These are phyloP conservation scores for Drosophila helvetica DNA, from an alignment of 2,888 invertebrate genomes.

Conservation along the genomic window DNA sequence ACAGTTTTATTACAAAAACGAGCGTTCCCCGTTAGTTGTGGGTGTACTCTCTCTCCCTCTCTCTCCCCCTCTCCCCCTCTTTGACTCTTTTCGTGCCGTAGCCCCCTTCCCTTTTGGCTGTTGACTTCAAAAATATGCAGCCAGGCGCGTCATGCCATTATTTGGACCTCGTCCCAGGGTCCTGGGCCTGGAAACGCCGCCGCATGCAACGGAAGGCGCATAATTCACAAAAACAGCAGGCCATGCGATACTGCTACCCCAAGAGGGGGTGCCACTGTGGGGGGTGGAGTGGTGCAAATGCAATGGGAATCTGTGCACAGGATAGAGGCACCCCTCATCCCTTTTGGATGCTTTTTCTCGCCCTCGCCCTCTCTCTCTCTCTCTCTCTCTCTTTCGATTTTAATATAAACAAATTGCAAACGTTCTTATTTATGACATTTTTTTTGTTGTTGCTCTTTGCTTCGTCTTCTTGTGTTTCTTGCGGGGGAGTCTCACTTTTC, in stretches of 20 bases:
- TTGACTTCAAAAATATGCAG: slow-evolving; percentile 72
- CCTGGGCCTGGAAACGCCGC: slow-evolving; percentile 55
- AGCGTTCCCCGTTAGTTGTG: slow-evolving; percentile 57
- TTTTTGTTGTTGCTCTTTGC: slow-evolving; percentile 16
- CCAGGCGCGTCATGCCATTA: slow-evolving; percentile 70
- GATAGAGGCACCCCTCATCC: slow-evolving; percentile 22
- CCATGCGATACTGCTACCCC: slow-evolving; percentile 35
- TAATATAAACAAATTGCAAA: slow-evolving; percentile 80
- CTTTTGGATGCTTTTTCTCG: slow-evolving; percentile 60
- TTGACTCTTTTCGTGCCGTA: not conserved
- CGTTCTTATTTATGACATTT: slow-evolving; percentile 75
- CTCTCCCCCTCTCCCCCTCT: not conserved
- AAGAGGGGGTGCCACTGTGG: not conserved
- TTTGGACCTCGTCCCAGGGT: slow-evolving; percentile 50
- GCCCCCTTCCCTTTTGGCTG: slow-evolving; percentile 35
- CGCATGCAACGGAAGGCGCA: slow-evolving; percentile 77
- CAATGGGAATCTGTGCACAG: slow-evolving; percentile 59
- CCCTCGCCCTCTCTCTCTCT: not conserved
- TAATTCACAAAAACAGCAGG: slow-evolving; percentile 76
- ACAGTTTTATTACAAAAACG: slow-evolving; percentile 78
- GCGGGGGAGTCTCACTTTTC: not conserved
- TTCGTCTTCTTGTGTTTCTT: slow-evolving; percentile 14
- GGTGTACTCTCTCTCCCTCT: slow-evolving; percentile 20
- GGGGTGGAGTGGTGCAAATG: slow-evolving; percentile 31
- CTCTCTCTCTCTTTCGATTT: slow-evolving; percentile 45